Conservation (phyloP, 1,140 invertebrate genomes). For the Ceratosolen fusciceps region DNA sequence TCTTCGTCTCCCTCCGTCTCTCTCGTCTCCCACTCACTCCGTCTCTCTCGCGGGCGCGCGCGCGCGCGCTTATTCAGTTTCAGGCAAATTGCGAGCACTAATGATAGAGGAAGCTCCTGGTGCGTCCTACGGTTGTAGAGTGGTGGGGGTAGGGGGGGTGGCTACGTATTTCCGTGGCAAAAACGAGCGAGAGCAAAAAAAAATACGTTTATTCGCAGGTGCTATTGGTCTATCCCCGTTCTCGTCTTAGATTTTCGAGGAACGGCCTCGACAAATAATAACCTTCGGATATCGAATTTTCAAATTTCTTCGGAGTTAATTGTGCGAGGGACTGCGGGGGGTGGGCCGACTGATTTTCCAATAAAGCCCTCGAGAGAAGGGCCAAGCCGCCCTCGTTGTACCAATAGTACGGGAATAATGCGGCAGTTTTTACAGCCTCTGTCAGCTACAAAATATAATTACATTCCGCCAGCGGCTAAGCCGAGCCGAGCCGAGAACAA, state of each 20-base stretch:
- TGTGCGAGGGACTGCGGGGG: not conserved
- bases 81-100: conserved; percentile 42
- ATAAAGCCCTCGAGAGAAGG: not conserved
- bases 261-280: conserved; percentile 31
- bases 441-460: conserved; percentile 30
- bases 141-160: not conserved
- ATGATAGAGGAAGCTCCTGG: conserved; percentile 35
- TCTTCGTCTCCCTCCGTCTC: not conserved
- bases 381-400: not conserved
- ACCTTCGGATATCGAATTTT: conserved; percentile 33
- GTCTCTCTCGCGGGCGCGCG: too few relatives aligned
- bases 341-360: not conserved
- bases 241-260: not conserved
- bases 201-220: conserved; percentile 43
- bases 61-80: conserved; percentile 15
- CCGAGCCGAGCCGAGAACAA: too few relatives aligned
- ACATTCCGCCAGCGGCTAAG: not conserved
- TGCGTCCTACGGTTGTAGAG: too few relatives aligned
- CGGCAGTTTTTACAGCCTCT: not conserved
- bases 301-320: conserved; percentile 36
- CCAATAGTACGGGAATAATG: not conserved
- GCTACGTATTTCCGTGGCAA: not conserved
- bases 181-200: conserved; percentile 41
- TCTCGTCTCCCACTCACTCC: not conserved
- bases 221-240: conserved; percentile 13